Conservation (phyloP, 2,797 vertebrate species). For the Muscicapa comitata region DNA sequence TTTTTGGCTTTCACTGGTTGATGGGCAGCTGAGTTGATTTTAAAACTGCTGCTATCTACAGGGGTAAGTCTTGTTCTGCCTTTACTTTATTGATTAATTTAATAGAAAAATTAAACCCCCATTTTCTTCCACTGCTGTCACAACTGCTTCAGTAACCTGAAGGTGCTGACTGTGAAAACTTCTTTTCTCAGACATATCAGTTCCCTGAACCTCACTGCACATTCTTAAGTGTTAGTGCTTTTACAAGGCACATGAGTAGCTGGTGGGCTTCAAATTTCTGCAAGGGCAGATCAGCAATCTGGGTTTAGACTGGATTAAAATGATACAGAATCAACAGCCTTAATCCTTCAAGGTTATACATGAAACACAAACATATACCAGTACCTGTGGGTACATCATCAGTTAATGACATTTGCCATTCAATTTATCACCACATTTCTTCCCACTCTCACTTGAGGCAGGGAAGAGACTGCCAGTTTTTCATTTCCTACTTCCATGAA, state of each 20-base stretch:
- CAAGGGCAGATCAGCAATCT: neutral
- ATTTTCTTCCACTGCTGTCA: neutral
- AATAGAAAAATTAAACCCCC: neutral
- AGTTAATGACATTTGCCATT: neutral
- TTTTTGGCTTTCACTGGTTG: neutral
- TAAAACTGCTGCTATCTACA: neutral
- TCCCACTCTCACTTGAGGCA: neutral
- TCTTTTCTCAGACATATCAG: neutral
- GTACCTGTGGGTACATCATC: neutral
- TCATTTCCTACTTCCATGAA: neutral
- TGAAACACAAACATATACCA: neutral
- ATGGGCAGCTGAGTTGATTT: neutral
- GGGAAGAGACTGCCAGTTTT: neutral
- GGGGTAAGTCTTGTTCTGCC: neutral
- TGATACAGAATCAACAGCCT: neutral
- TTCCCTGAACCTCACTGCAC: neutral
- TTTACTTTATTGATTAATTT: neutral
- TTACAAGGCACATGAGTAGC: neutral
- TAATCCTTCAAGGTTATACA: neutral
- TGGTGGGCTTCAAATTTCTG: neutral
- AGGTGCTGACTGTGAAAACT: neutral
- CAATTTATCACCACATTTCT: neutral
- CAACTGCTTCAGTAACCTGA: neutral
- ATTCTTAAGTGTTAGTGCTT: neutral
- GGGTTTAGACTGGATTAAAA: neutral